Conservation (phyloP, 2,888 invertebrate species). For the Micropterix aruncella region DNA sequence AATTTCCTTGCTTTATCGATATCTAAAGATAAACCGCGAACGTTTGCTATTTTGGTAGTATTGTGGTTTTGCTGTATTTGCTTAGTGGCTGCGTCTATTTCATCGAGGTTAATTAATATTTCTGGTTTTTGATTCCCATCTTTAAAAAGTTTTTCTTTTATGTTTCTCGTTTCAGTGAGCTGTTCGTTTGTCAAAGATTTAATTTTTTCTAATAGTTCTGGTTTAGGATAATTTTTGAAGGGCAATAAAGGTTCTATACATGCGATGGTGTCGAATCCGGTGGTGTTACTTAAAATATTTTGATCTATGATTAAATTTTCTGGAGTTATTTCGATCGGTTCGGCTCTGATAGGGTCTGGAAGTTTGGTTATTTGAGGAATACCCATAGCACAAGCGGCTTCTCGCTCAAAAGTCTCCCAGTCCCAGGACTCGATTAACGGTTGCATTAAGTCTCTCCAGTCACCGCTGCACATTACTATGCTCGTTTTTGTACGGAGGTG, state of each 20-base stretch:
- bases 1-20: constrained; percentile 55
- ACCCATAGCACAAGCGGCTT: constrained; percentile 33
- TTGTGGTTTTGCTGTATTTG: constrained; percentile 41
- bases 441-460: constrained; percentile 48
- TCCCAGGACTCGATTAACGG: constrained; percentile 49
- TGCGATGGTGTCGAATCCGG: constrained; percentile 44
- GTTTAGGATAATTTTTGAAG: constrained; percentile 33
- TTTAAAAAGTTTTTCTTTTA: constrained; percentile 41
- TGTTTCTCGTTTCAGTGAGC: constrained; percentile 42
- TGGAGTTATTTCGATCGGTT: constrained; percentile 34
- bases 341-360: constrained; percentile 34
- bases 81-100: constrained; percentile 47
- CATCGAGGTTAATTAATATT: constrained; percentile 45
- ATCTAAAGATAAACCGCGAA: constrained; percentile 48
- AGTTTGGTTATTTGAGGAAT: constrained; percentile 29
- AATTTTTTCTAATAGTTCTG: constrained; percentile 29
- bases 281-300: constrained; percentile 35
- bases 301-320: constrained; percentile 35
- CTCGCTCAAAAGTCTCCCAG: constrained; percentile 48
- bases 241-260: constrained; percentile 46
- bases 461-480: constrained; percentile 32
- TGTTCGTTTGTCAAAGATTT: constrained; percentile 40
- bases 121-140: constrained; percentile 34
- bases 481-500: constrained; percentile 37
- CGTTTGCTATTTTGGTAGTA: constrained; percentile 40